Base-by-base conservation (phyloP, 1,140 invertebrate species). In the Drosophila suzukii region DNA sequence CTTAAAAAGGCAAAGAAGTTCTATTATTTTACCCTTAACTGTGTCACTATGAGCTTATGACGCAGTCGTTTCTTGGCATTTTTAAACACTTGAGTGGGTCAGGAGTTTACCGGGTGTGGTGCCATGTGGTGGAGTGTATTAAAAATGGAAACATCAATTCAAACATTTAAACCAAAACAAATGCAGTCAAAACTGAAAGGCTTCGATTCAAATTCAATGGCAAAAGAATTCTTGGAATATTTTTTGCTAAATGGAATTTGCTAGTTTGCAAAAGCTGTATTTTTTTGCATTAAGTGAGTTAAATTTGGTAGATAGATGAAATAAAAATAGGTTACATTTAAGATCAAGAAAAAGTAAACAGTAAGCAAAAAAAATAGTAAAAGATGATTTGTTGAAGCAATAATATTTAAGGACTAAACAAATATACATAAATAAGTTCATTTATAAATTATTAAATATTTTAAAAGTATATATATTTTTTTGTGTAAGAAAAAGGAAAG, bases 21-120 rank as follows among this genome's bases (percentile, higher is more conserved):
- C 46, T 39, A 30, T 13, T 6, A 6, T 13, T 1, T 24, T 58
- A 12, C 20, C 27, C 15, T 4, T 13, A n/a, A 15, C 17, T 59
- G 54, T 59, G 5, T 8, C 7, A n/a, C 13, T 15, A 27, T 34
- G 27, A 24, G 55, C 60, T 43, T 39, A 12, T 59, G 60, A 58
- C 60, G 58, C 36, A 58, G 15, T 62, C 13, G 27, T 38, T 43
- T 15, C 27, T 24, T 11, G 17, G 17, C 43, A 60, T 34, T 43
- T 32, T 15, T 10, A 43, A 24, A 10, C 38, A 43, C 55, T 63
- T 63, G 15, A 43, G 17, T 34, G 55, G 17, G 15, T 41, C 34
- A 30, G 36, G 6, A 58, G 36, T n/a, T 41, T 12, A 57, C 2
- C 32, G 3, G 15, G 49, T 55, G 20, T 39, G 20, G 7, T 6